Base-by-base conservation (phyloP, 2,888 invertebrate species). In the Nysson spinosus region DNA sequence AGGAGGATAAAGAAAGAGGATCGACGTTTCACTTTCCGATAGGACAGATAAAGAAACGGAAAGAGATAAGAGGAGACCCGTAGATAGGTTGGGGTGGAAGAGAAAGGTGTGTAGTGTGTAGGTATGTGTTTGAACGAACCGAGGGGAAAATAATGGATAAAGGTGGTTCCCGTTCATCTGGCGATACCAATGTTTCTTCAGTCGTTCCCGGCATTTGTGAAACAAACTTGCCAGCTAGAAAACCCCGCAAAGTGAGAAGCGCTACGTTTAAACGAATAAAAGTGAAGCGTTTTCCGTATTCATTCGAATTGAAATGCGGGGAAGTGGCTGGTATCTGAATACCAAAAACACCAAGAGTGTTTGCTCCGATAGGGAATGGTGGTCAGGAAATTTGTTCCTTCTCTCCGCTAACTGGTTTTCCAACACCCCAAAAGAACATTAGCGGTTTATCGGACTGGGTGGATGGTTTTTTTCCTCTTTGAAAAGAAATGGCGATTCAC, bases 211-310 rank as follows among this genome's bases (percentile, higher is more conserved):
- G 44, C 72, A 50, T 72, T 70, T 72, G 56, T 26, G 32, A 44
- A 39, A 19, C 40, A 30, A 47, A 24, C 47, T 47, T 32, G 24
- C 56, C 46, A 54, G 43, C 32, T 14, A 55, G 55, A 62, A 62
- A 74, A 58, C 43, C 55, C 65, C 56, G 3, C 46, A 50, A 50
- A 57, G 74, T 55, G 69, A 49, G 65, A 69, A 73, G 50, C 72
- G 32, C 44, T 42, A 61, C 57, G 46, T 69, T 72, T 11, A 11
- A 19, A 39, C 14, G 7, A 24, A 16, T 2, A 20, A 34, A 39
- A 34, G n/a, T 7, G 19, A 3, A 3, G 19, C 11, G 64, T 63
- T 64, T 62, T 49, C 55, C 54, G 37, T 55, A 34, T 64, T 55
- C 49, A 28, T 63, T 64, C 43, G 49, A 64, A 63, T 63, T 64